phyloP scores from a whole-genome alignment of 1,140 invertebrate genomes.

The Eumaeus atala region DNA sequence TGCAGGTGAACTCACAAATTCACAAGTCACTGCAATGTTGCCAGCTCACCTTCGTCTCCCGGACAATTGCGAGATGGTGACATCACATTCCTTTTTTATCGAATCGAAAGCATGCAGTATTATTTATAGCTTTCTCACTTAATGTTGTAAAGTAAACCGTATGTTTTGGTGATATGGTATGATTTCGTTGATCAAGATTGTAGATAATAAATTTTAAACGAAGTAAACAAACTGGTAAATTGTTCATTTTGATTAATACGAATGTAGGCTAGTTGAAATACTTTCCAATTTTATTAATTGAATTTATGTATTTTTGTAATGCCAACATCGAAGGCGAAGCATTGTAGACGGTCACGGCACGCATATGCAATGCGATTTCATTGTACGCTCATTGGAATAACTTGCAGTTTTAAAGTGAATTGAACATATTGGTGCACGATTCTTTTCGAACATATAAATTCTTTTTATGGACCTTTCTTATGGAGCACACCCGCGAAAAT shows the following conservation, averaged over 20 bases:
- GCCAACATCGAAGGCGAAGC: too few species aligned
- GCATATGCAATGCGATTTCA: too few species aligned
- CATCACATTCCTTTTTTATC: neutral
- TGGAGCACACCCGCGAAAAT: too few species aligned
- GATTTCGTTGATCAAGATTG: neutral
- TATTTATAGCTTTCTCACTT: neutral
- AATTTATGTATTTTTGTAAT: too few species aligned
- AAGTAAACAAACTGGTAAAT: conserved; percentile 6
- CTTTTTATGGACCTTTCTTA: too few species aligned
- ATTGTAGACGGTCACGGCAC: too few species aligned
- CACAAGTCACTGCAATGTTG: conserved; percentile 2
- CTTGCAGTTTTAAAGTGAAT: too few species aligned
- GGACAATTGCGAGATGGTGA: neutral
- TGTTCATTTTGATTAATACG: conserved; percentile 1
- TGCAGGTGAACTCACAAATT: neutral
- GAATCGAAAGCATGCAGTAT: neutral
- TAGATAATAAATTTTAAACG: conserved; percentile 2
- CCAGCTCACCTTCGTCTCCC: neutral
- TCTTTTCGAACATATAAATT: too few species aligned
- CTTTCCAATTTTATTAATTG: conserved; percentile 2
- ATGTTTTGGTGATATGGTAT: neutral
- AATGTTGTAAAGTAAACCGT: neutral
- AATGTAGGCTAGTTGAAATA: conserved; percentile 3
- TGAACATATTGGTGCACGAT: too few species aligned
- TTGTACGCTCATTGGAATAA: too few species aligned